Conservation (phyloP, 1,140 invertebrate species). For the Ips nitidus region DNA sequence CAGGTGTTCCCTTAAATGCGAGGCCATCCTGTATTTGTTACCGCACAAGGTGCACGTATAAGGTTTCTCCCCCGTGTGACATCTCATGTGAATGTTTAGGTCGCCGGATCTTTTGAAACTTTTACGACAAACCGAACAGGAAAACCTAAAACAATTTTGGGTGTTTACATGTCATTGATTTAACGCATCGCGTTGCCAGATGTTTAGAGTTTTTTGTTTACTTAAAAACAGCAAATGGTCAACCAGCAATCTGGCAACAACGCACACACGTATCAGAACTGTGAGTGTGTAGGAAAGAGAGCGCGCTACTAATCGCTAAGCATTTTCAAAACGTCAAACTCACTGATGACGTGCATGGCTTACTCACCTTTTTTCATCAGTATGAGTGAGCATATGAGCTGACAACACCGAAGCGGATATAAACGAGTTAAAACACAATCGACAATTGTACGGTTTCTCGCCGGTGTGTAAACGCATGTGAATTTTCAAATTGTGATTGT, state of each 20-base stretch:
- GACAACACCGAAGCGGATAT: slow-evolving; percentile 78
- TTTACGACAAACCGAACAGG: slow-evolving; percentile 44
- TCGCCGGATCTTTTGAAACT: slow-evolving; percentile 43
- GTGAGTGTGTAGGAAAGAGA: too few species aligned
- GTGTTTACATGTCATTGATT: neutral
- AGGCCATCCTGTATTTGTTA: slow-evolving; percentile 64
- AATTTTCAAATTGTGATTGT: slow-evolving; percentile 76
- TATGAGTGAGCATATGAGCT: slow-evolving; percentile 80
- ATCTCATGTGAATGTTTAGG: slow-evolving; percentile 50
- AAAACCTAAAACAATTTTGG: slow-evolving; percentile 35
- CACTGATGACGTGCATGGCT: neutral
- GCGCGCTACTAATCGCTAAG: neutral
- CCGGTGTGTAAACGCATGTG: slow-evolving; percentile 78
- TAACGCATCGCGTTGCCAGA: neutral
- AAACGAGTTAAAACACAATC: slow-evolving; percentile 57
- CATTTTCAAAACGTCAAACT: neutral
- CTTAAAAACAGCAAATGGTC: neutral
- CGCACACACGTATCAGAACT: too few species aligned
- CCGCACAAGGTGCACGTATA: slow-evolving; percentile 67
- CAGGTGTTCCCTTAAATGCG: slow-evolving; percentile 83
- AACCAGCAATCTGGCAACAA: too few species aligned
- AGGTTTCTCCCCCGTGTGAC: slow-evolving; percentile 71
- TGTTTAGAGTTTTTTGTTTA: neutral
- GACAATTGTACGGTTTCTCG: slow-evolving; percentile 60
- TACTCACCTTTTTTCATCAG: slow-evolving; percentile 50